Base-by-base conservation (phyloP, 2,113 vertebrate genomes). In the Girardinichthys multiradiatus region DNA sequence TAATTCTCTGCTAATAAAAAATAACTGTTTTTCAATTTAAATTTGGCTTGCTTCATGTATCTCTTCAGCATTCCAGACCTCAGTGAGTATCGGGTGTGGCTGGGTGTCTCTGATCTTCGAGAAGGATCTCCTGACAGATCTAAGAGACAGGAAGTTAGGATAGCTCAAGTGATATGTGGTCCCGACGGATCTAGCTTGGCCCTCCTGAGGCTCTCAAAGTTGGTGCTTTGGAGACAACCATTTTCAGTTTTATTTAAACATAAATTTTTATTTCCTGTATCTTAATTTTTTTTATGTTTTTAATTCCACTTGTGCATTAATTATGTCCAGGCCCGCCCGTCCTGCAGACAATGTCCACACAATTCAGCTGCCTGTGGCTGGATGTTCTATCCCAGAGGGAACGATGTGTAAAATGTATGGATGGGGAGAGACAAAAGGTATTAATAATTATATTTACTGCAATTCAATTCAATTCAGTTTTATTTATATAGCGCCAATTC, bases 371-470 rank as follows among this genome's bases (percentile, higher is more conserved):
- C 97, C 97, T 19, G 93, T 96, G 88, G 96, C 96, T 76, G 97
- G 95, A 48, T 98, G 97, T 85, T 95, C 93, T 60, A 97, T 98
- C 91, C 95, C 94, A 80, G 96, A 98, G 82, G 95, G 95, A 88
- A 96, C 94, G 29, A 88, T 92, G 21, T 99, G 97, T 91, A 96
- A 95, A 91, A 95, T 97, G 90, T 98, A 97, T 73, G 97, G 97
- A 91, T 99, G 97, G 97, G 97, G 97, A 81, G 96, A 98, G 76
- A 99, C 97, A 83, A 97, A 97, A 97, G 95, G 97, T 99, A 96
- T 1, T 10, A n/a, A n/a, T n/a, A n/a, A n/a, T n/a, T n/a, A n/a
- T n/a, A n/a, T n/a, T n/a, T n/a, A n/a, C n/a, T n/a, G n/a, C n/a
- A n/a, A n/a, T n/a, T n/a, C n/a, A n/a, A n/a, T n/a, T n/a, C n/a